Conservation (phyloP, 2,888 invertebrate genomes). For the Aromia moschata region DNA sequence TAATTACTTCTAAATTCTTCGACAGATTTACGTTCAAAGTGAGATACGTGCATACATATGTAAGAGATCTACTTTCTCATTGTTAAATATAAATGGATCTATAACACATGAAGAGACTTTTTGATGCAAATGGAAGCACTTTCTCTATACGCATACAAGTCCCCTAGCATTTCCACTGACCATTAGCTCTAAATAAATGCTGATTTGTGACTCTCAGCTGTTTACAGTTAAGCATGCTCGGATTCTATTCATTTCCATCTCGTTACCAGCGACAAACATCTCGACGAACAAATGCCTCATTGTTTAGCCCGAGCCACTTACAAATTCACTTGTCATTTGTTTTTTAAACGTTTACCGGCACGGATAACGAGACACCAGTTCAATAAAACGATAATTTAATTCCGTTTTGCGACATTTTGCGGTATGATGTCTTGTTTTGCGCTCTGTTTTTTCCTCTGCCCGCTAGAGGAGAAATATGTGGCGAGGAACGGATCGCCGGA, state of each 20-base stretch:
- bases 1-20: conserved; percentile 1
- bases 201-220: conserved; percentile 49
- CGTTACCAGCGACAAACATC: conserved; percentile 38
- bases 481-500: conserved; percentile 27
- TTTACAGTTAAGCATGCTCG: conserved; percentile 43
- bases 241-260: conserved; percentile 41
- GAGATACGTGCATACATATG: conserved; percentile 17
- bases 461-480: conserved; percentile 35
- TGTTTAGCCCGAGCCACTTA: conserved; percentile 37
- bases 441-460: conserved; percentile 34
- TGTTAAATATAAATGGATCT: conserved; percentile 54
- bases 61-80: conserved; percentile 54
- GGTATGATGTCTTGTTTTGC: conserved; percentile 41
- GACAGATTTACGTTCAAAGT: conserved; percentile 6
- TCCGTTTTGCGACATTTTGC: conserved; percentile 41
- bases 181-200: conserved; percentile 45
- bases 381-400: conserved; percentile 42
- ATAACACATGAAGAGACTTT: conserved; percentile 54
- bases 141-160: conserved; percentile 52
- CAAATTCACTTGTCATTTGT: conserved; percentile 38
- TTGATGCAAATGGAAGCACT: conserved; percentile 59
- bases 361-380: conserved; percentile 31
- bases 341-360: conserved; percentile 33
- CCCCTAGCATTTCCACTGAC: conserved; percentile 33
- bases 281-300: conserved; percentile 39